Base-by-base conservation (phyloP, 2,888 invertebrate species). In the Lottia scabra region DNA sequence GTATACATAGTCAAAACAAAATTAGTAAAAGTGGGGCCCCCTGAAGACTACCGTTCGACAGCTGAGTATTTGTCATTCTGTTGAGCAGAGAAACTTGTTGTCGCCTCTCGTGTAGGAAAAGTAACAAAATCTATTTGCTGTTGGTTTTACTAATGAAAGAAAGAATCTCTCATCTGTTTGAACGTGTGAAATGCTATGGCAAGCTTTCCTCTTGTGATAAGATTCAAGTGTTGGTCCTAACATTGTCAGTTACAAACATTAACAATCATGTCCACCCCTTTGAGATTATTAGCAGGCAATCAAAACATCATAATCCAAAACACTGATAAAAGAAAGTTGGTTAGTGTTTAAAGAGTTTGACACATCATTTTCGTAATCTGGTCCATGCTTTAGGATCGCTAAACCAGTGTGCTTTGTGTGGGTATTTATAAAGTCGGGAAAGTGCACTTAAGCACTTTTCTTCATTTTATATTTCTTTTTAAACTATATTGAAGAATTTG, bases 91-190 rank as follows among this genome's bases (percentile, higher is more conserved):
- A 56, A 56, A 56, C 56, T 56, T 56, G 19, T 56, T 56, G 56
- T 56, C 56, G 56, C 56, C 56, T 56, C 23, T 23, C 23, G 23
- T 56, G 56, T 56, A 23, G 56, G 19, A 56, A 23, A 56, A 23
- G 56, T 23, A 56, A 56, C 56, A 56, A 56, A 23, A 56, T 56
- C 56, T 56, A 56, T 56, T 56, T 56, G 56, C 56, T 56, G 56
- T 23, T 56, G 56, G 19, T 56, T 56, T 56, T 56, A 56, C 19
- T 56, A 56, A 23, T 56, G 56, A 56, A 56, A 56, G 56, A 56
- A 56, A 19, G 23, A 56, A 56, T 38, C n/a, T 56, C 56, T 10
- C 56, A 23, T 10, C 56, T 19, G 13, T 56, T 56, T 56, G 23
- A 23, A 23, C 56, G 19, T 56, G 56, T 56, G 23, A 56, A 56